phyloP scores from a whole-genome alignment of 2,113 vertebrate genomes.

The Oreotragus oreotragus region DNA sequence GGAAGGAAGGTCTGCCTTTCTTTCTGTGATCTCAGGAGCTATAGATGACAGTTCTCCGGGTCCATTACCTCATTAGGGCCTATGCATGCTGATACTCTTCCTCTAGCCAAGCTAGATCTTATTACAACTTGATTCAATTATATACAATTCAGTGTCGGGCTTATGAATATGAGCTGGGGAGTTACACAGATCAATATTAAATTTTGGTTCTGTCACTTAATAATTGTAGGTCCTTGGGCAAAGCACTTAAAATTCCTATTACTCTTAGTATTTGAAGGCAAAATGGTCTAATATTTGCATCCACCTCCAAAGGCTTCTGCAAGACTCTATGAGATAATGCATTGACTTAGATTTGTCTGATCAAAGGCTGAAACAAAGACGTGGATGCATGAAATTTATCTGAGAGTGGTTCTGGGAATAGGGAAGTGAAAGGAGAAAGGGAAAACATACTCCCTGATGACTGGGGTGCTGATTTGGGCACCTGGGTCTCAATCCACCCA shows the following conservation, averaged over 20 bases:
- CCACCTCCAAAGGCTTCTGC: neutral
- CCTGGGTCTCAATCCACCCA: no score
- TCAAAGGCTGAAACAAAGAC: neutral
- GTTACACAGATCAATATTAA: neutral
- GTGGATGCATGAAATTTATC: rapidly evolving
- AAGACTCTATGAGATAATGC: neutral
- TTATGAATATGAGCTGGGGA: neutral
- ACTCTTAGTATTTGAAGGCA: neutral
- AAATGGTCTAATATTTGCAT: neutral
- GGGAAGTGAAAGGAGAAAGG: neutral
- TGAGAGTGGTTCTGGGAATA: neutral
- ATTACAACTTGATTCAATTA: neutral
- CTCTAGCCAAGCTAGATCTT: neutral
- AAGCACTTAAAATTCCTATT: neutral
- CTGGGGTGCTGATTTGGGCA: rapidly evolving
- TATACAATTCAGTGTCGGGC: neutral
- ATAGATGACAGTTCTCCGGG: neutral
- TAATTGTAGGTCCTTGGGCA: neutral
- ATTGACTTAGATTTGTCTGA: neutral
- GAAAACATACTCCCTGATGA: neutral
- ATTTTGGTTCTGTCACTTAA: neutral
- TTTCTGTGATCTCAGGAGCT: neutral
- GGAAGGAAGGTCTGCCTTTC: neutral
- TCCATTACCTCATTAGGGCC: neutral
- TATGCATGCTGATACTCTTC: neutral